Evolutionary conservation across 1,140 invertebrate species (phyloP), one percentile per base, ranked within the genome.

Genomic region (Cephus cinctus): DNA sequence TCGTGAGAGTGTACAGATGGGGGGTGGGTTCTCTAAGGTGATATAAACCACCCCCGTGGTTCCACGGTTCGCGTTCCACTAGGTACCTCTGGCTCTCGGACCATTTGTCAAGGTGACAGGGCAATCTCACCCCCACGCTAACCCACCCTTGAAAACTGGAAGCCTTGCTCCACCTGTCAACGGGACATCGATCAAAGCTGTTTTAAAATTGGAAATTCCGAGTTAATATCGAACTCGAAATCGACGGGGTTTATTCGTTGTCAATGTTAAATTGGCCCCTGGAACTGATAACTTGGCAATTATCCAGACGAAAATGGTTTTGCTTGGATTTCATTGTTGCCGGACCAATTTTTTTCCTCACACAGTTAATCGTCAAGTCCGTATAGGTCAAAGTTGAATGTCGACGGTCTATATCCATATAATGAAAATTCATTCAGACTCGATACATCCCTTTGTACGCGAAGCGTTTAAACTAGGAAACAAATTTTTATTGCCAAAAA

Each of bases 61-160:
- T 43, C 30, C 43, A 38, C n/a, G n/a, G n/a, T 58, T 51, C 41
- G 46, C 21, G 55, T 50, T 47, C 31, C 53, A n/a, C 16, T 49
- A 59, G 55, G 58, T 57, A 67, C 65, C 61, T 67, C 63, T 57
- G 14, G 47, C 52, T 68, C 59, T 62, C 56, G 47, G 57, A 70
- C 54, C 67, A 73, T 75, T 74, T 71, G 66, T 76, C 71, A 74
- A 70, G 61, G 63, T 73, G 71, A 71, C 67, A 75, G 60, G 59
- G 53, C 62, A 64, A 71, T 73, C 63, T 71, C 61, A 54, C 59
- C 58, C 65, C 54, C 38, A 14, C 19, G 22, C 30, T 47, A 15
- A 44, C 25, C 38, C 43, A 39, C 18, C 19, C 42, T 38, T 36
- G 11, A 20, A 15, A 19, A 47, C 11, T 39, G 47, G 48, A 52